phyloP scores from a whole-genome alignment of 2,113 vertebrate genomes.

The Coryphaenoides rupestris region DNA sequence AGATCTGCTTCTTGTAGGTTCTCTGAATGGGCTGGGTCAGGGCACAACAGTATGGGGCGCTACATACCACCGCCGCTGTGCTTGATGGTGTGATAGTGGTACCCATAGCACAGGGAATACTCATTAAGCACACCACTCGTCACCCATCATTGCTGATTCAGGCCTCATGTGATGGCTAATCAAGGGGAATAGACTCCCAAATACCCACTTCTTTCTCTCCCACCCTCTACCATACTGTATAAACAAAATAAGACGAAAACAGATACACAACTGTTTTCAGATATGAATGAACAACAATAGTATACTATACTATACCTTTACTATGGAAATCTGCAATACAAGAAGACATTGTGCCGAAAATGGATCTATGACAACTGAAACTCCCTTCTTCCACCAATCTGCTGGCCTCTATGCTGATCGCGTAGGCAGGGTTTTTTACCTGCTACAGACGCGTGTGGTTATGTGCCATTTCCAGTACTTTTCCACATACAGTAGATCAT shows the following conservation, averaged over 20 bases:
- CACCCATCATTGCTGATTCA: not conserved
- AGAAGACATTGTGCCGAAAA: slow-evolving; percentile 18
- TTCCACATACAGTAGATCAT: no score
- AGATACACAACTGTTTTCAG: not conserved
- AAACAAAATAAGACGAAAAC: not conserved
- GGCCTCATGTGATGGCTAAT: no score
- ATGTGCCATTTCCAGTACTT: no score
- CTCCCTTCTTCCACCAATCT: slow-evolving; percentile 11
- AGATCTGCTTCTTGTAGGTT: slow-evolving; percentile 10
- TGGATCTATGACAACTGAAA: slow-evolving; percentile 11
- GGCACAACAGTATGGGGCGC: slow-evolving; percentile 10
- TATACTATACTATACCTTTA: no score
- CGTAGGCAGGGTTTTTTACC: no score
- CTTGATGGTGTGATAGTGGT: slow-evolving; percentile 10
- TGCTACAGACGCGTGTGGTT: no score
- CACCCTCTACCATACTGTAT: slow-evolving; percentile 3
- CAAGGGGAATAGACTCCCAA: not conserved
- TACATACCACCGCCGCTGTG: slow-evolving; percentile 9
- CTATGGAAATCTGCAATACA: not conserved
- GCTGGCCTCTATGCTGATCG: slow-evolving; percentile 12
- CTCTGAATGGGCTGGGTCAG: slow-evolving; percentile 14
- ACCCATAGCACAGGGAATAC: not conserved
- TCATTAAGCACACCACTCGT: slow-evolving; percentile 7
- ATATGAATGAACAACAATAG: no score
- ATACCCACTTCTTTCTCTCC: not conserved